Evolutionary conservation across 2,888 invertebrate species (phyloP), one percentile per base, ranked within the genome.

Genomic region (Scaptomyza tumidula): DNA sequence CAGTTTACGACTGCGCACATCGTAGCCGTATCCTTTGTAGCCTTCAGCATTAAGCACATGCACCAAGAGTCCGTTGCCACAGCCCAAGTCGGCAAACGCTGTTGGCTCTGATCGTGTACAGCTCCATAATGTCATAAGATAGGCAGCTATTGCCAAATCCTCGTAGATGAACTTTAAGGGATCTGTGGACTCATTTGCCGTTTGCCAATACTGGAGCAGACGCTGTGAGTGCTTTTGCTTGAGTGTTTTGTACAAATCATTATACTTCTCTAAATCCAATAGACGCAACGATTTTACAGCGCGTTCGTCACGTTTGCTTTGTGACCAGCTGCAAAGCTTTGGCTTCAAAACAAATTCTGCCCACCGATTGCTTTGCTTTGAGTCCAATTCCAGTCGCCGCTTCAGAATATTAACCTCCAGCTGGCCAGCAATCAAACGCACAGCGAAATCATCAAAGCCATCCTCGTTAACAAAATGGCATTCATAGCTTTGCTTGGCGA

Each of bases 61-160:
- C 2, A 98, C 98, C 9, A 99, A 93, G 29, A 99, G 93, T 13
- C 99, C 99, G 93, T 99, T 99, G 0, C 99, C 99, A 93, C 99
- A 99, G 0, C 99, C 99, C 57, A 99, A 93, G 92, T 99, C 99
- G 0, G 98, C 95, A 93, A 99, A 99, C 3, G 93, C 93, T 85
- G 94, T 95, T 3, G 90, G 90, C 33, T 68, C 48, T 5, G 91
- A 69, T 45, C 92, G 92, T 6, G 88, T 82, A 60, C 93, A 91
- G 77, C 95, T 94, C 98, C 98, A 98, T 0, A 98, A 88, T 1
- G 96, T 92, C 55, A 98, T 93, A 45, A 98, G 92, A 91, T 98
- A 98, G 11, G 97, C 93, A 6, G 98, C 97, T 85, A 99, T 99
- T 4, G 98, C 98, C 72, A 99, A 94, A 92, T 99, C 99, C 93